Base-by-base conservation (phyloP, 1,140 invertebrate species). In the Drosophila nigrodunni region DNA sequence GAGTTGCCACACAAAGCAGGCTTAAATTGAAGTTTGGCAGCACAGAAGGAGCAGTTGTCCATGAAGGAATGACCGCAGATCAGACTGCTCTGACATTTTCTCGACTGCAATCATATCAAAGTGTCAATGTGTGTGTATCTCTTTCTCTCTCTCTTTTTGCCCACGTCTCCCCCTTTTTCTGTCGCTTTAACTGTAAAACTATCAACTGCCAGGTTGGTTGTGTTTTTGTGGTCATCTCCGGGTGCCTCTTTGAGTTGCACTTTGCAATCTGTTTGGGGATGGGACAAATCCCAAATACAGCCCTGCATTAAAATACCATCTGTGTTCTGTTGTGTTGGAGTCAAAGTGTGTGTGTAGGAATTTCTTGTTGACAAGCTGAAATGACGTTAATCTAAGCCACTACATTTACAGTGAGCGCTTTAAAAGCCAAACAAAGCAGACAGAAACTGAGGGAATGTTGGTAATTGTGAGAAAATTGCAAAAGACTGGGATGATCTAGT, bases 61-160 rank as follows among this genome's bases (percentile, higher is more conserved):
- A 49, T 21, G 47, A 46, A 41, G 15, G 21, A 54, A 11, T 18
- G 49, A 74, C 75, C 64, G 54, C 75, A 77, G 44, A 21, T 58
- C 34, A 41, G 46, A 62, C 46, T 35, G 54, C 39, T 39, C 64
- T 43, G 64, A 39, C 55, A 60, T 41, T 30, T 30, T 30, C 30
- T 74, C 57, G 30, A 13, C 57, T 15, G 62, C 67, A 80, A 85
- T 86, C 78, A 86, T 86, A 85, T 78, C 82, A 86, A 73, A 78
- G 78, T 86, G 82, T 86, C 82, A 86, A 86, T 86, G 78, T 60
- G 67, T 57, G 67, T 75, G 85, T 30, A 30, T 3, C 6, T 30
- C 25, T 30, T 0, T 5, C 6, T 30, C 25, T 25, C 2, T 25
- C 25, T 4, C 25, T 25, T 2, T 25, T 4, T 25, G 1, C 25